phyloP scores from a whole-genome alignment of 2,797 vertebrate genomes.

The Chloroceryle inda region DNA sequence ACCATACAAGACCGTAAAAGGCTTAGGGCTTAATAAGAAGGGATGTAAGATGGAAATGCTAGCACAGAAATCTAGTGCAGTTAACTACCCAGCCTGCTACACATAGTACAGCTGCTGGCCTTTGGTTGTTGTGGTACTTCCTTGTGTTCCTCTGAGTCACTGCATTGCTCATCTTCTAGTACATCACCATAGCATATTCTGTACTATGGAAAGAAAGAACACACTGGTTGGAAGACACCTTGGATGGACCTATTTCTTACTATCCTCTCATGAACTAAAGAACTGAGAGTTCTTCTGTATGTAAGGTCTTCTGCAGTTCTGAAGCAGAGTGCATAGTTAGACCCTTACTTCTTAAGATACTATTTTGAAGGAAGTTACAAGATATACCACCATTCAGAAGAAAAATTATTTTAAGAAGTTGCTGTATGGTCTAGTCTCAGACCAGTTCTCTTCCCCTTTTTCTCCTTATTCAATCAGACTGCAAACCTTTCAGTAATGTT shows the following conservation, averaged over 20 bases:
- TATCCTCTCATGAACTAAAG: neutral
- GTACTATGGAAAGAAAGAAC: neutral
- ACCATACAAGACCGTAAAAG: neutral
- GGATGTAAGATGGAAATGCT: neutral
- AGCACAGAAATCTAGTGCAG: neutral
- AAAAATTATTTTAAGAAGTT: neutral
- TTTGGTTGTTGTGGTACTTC: neutral
- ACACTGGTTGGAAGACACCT: neutral
- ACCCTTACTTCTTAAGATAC: neutral
- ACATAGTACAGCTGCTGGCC: neutral
- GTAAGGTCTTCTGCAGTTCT: neutral
- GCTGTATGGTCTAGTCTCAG: neutral
- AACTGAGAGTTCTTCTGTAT: neutral
- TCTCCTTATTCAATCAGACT: neutral
- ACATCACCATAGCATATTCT: neutral
- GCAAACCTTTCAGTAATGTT: neutral
- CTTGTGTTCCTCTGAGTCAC: neutral
- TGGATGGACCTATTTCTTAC: neutral
- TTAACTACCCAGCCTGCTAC: neutral
- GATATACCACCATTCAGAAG: neutral
- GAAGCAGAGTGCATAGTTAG: neutral
- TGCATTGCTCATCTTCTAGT: neutral
- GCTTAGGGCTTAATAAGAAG: conserved; percentile 2
- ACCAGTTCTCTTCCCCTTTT: neutral
- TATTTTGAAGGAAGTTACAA: neutral